A percentile compares a stretch with the other conserved stretches of the same genome.
phyloP scores from a whole-genome alignment of 2,113 vertebrate species.

The Glaucomys volans region DNA sequence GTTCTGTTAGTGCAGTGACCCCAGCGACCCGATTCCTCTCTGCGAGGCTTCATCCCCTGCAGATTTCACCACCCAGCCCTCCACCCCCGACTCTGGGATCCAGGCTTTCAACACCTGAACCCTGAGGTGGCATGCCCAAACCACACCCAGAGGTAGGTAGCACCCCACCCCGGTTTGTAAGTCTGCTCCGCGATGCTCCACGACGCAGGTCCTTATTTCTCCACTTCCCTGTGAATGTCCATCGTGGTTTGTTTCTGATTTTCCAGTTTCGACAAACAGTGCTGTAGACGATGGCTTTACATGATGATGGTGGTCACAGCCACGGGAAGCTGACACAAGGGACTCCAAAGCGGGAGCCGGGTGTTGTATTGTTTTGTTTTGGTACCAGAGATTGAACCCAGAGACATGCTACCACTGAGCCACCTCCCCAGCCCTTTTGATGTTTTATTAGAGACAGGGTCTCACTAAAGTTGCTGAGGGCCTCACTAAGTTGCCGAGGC shows the following conservation, averaged over 20 bases:
- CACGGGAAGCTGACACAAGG: neutral
- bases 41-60: no score
- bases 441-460: no score
- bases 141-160: no score
- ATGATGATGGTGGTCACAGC: rapidly evolving
- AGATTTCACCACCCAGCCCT: neutral
- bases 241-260: neutral
- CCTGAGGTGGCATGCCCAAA: neutral
- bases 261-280: neutral
- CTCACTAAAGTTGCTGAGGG: no score
- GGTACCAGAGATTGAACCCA: no score
- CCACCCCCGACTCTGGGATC: neutral
- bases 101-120: neutral
- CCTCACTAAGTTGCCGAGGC: no score
- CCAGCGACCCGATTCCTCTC: neutral
- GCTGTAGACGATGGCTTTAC: neutral
- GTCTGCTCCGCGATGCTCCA: neutral
- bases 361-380: no score
- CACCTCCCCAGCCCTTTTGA: no score
- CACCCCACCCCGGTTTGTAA: neutral
- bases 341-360: neutral
- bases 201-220: neutral
- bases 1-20: neutral
- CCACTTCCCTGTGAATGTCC: neutral
- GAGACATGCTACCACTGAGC: no score